phyloP scores from a whole-genome alignment of 1,140 invertebrate genomes.

The Procambarus virginalis region DNA sequence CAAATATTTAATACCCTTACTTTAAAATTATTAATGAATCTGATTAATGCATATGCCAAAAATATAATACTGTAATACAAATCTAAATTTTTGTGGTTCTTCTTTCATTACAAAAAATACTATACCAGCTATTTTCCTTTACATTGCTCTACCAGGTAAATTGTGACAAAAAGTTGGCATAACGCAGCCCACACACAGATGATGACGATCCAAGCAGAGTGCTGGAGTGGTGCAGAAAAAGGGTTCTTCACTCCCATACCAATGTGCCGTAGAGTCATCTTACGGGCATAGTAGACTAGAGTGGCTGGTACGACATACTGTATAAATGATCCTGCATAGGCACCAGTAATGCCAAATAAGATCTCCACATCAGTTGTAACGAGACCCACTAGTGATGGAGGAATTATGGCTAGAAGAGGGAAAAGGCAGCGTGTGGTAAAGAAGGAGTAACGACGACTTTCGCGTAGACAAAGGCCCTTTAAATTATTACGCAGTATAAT shows the following conservation, averaged over 20 bases:
- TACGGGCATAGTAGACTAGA: conserved; percentile 87
- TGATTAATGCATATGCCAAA: neutral
- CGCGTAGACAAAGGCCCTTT: conserved; percentile 82
- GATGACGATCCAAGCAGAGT: conserved; percentile 84
- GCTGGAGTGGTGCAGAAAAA: conserved; percentile 88
- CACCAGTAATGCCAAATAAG: conserved; percentile 87
- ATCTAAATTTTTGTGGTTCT: neutral
- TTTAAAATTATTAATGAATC: neutral
- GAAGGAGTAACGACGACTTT: conserved; percentile 72
- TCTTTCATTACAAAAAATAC: neutral
- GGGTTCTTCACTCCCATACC: conserved; percentile 82
- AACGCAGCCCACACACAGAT: conserved; percentile 88
- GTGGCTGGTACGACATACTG: conserved; percentile 94
- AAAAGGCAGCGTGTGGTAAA: conserved; percentile 74
- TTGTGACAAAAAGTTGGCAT: conserved; percentile 87
- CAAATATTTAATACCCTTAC: neutral
- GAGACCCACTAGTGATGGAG: conserved; percentile 89
- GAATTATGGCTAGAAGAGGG: conserved; percentile 87
- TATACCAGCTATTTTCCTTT: neutral
- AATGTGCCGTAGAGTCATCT: conserved; percentile 79
- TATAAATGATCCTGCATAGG: conserved; percentile 93
- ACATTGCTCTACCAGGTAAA: conserved; percentile 74
- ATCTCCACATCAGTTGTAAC: conserved; percentile 85
- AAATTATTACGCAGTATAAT: conserved; percentile 97
- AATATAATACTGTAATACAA: neutral